These are phyloP conservation scores for Hylyphantes graminicola DNA, from an alignment of 1,140 invertebrate species.

Conservation along the genomic window DNA sequence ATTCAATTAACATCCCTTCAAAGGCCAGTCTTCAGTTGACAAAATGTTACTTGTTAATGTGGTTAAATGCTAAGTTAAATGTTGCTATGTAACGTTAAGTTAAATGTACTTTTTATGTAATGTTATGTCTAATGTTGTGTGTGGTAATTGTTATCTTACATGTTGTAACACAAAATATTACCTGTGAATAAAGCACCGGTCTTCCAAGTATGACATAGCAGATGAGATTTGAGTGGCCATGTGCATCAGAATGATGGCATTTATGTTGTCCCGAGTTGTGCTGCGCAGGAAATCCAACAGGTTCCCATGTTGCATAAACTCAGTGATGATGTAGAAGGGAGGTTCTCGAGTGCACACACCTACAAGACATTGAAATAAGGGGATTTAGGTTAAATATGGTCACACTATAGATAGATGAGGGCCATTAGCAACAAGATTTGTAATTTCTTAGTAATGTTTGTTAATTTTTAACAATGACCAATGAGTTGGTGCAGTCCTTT, in stretches of 20 bases:
- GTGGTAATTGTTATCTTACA: too few species aligned
- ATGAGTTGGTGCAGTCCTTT: too few species aligned
- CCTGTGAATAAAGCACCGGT: conserved; percentile 95
- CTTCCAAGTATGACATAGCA: conserved; percentile 98
- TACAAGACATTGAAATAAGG: conserved; percentile 62
- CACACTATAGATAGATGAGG: not conserved
- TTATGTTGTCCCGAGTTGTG: conserved; percentile 87
- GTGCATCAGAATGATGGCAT: conserved; percentile 96
- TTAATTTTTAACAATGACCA: too few species aligned
- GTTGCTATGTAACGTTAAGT: too few species aligned
- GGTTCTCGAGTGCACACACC: conserved; percentile 97
- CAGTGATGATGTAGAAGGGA: conserved; percentile 99
- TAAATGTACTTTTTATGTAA: too few species aligned
- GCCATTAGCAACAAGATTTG: too few species aligned
- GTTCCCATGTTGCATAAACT: conserved; percentile 99
- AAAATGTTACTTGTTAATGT: conserved; percentile 88
- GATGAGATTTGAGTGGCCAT: conserved; percentile 99
- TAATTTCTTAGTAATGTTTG: too few species aligned
- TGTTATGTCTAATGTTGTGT: too few species aligned
- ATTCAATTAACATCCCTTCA: too few species aligned
- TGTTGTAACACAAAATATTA: conserved; percentile 66
- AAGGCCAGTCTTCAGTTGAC: too few species aligned
- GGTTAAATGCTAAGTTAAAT: too few species aligned
- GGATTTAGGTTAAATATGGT: not conserved
- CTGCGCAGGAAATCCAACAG: conserved; percentile 94